A percentile compares a stretch with the other conserved stretches of the same genome.
Evolutionary conservation across 2,888 invertebrate genomes (phyloP).

Genomic region (Brenthis hecate): DNA sequence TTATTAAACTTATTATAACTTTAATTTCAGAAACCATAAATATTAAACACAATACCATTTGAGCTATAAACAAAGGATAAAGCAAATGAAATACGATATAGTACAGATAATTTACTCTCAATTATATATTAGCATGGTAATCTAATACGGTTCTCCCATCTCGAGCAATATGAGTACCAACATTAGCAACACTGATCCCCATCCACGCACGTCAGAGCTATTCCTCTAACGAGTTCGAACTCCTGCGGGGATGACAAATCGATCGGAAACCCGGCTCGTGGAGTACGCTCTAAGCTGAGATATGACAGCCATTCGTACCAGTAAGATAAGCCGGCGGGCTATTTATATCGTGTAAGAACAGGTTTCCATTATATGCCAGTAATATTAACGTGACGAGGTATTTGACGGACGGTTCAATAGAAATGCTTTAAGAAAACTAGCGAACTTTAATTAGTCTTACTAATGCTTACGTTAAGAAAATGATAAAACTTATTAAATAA

Average conservation of each 20-base stretch:
- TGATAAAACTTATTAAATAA: no score
- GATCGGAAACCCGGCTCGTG: conserved; percentile 38
- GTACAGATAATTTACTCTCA: conserved; percentile 4
- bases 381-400: not conserved
- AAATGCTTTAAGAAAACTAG: not conserved
- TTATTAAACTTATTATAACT: no score
- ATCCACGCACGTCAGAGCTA: conserved; percentile 25
- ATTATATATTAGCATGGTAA: conserved; percentile 13
- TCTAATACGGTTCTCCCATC: conserved; percentile 4
- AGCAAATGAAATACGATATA: not conserved
- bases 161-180: conserved; percentile 7
- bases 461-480: no score
- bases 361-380: conserved; percentile 5
- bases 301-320: conserved; percentile 42
- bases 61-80: not conserved
- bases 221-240: conserved; percentile 29
- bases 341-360: conserved; percentile 30
- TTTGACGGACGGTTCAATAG: not conserved
- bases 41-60: no score
- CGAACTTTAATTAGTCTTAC: no score
- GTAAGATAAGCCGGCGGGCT: conserved; percentile 40
- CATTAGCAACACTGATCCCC: conserved; percentile 12
- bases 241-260: conserved; percentile 45
- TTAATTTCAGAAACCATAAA: no score
- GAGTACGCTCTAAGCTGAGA: conserved; percentile 40